Base-by-base conservation (phyloP, 2,888 invertebrate species). In the Lasiommata megera region DNA sequence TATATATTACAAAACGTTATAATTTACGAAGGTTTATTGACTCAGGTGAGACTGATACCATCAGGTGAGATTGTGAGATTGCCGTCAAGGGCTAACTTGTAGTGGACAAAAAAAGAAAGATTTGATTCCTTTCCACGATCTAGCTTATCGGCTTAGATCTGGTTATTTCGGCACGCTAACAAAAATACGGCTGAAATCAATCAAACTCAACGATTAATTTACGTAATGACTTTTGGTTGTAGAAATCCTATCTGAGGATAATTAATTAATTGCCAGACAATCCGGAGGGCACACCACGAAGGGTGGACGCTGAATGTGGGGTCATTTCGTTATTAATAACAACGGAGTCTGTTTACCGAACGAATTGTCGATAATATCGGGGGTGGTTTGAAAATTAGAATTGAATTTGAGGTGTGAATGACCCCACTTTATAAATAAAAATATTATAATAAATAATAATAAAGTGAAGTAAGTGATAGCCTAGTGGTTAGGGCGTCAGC, bases 241-340 rank as follows among this genome's bases (percentile, higher is more conserved):
- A 67, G 69, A 70, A 74, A 74, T 76, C 73, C 69, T 70, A 74
- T 77, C 72, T 66, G 67, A 70, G 70, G 79, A 80, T 86, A 86
- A 86, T 87, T 86, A 86, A 87, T 87, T 87, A 86, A 86, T 84
- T 81, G 83, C 80, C 80, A 80, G 16, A 80, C 79, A 76, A 80
- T 76, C 72, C 69, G 38, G 59, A 69, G 75, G 79, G 70, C 66
- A 61, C 63, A 66, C 67, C 63, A 63, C 61, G 28, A 60, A 54
- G 62, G 56, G 63, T 37, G 48, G 60, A 63, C 58, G 66, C 52
- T 54, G 58, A 60, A 57, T 57, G 48, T 47, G 67, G 73, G 76
- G 76, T 71, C 74, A 73, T 60, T 67, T 41, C 41, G 59, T 18
- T 29, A 34, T 37, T 36, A 57, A 57, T n/a, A 47, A 52, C 31